Evolutionary conservation across 2,888 invertebrate genomes (phyloP).

Genomic region (Lepidochitona cinerea): DNA sequence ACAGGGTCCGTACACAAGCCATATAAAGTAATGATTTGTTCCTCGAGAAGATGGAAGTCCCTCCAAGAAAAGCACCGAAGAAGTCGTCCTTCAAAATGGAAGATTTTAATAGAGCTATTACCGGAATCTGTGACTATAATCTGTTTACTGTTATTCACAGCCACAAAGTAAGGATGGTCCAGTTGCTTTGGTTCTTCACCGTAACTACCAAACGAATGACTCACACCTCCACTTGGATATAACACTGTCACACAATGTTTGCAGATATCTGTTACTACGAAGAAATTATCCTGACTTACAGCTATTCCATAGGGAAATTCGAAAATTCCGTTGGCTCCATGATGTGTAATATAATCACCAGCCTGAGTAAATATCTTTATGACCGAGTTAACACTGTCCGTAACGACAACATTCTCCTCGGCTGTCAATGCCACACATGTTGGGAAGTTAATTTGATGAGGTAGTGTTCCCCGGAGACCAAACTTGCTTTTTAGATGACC

Average conservation of each 20-base stretch:
- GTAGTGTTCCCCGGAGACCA: conserved; percentile 52
- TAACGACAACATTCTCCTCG: conserved; percentile 57
- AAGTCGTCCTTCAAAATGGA: conserved; percentile 59
- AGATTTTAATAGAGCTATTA: conserved; percentile 64
- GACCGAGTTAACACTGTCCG: conserved; percentile 64
- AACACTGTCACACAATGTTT: conserved; percentile 59
- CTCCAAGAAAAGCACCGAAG: conserved; percentile 49
- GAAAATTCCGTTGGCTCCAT: conserved; percentile 46
- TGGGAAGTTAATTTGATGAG: conserved; percentile 59
- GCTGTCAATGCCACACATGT: conserved; percentile 59
- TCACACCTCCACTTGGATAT: conserved; percentile 49
- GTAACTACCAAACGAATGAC: conserved; percentile 58
- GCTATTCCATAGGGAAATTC: conserved; percentile 64
- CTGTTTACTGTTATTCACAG: conserved; percentile 57
- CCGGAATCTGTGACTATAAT: conserved; percentile 65
- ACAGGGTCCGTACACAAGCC: conserved; percentile 60
- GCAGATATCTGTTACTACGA: conserved; percentile 61
- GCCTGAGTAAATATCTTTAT: conserved; percentile 57
- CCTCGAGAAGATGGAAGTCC: conserved; percentile 57
- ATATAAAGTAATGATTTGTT: conserved; percentile 51
- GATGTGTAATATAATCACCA: conserved; percentile 49
- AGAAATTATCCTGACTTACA: conserved; percentile 48
- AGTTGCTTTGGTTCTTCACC: conserved; percentile 54
- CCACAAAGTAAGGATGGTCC: conserved; percentile 65
- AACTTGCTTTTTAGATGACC: conserved; percentile 59